Evolutionary conservation across 2,888 invertebrate genomes (phyloP), one percentile per base, ranked within the genome.

Genomic region (Euclidia mi): DNA sequence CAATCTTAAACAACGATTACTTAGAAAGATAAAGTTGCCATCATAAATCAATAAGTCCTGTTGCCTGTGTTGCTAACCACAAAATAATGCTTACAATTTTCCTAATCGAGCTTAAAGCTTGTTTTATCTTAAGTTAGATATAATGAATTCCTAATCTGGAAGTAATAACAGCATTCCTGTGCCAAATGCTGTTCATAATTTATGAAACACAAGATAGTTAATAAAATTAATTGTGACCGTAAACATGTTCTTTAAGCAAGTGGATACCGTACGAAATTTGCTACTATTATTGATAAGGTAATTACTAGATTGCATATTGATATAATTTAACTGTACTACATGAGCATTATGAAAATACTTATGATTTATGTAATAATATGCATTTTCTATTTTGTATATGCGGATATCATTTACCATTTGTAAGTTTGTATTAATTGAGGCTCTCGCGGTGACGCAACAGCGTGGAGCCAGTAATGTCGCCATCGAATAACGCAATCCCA

Each of bases 101-200:
- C 82, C 79, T 78, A 82, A 83, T 78, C 76, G 73, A 78, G 77
- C 79, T 76, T 73, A 73, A 78, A 76, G 74, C 78, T 72, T 71
- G 82, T 81, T 86, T 89, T 89, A 90, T 87, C 81, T 84, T 71
- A 60, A 60, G 74, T 82, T 82, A 88, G 89, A 89, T 91, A 87
- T 91, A 91, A 91, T 87, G 87, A 92, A 90, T 89, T 87, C 92
- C 91, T 85, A 89, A 90, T 88, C 85, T 82, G 87, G 89, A 79
- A 68, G 82, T 73, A 66, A 69, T 80, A 82, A 84, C 89, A 85
- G 81, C 90, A 92, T 92, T 91, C 92, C 82, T 81, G 82, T 71
- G 63, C 82, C 78, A 64, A 88, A 79, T 82, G 72, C 66, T 65
- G 67, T 62, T 68, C 71, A 75, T 81, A 81, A 83, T 82, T 78